Evolutionary conservation across 1,140 invertebrate species (phyloP).

Genomic region (Oedothorax gibbosus): DNA sequence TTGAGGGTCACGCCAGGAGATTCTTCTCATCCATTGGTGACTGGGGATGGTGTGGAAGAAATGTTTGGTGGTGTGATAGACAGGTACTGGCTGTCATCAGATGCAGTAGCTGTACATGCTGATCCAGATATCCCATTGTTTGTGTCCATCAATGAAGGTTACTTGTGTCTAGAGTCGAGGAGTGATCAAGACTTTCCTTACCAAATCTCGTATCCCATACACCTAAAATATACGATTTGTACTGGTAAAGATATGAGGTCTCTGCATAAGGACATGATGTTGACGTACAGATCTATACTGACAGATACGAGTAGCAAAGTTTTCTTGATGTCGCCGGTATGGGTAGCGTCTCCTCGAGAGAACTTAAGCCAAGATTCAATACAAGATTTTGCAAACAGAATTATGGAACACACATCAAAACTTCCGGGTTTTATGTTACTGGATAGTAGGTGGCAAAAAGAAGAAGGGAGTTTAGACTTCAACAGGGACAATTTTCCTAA

Average conservation of each 20-base stretch:
- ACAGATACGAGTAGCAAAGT: slow-evolving; percentile 8
- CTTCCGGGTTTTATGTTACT: slow-evolving; percentile 69
- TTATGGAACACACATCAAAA: slow-evolving; percentile 67
- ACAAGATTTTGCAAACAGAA: slow-evolving; percentile 65
- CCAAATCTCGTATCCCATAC: slow-evolving; percentile 78
- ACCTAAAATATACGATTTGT: slow-evolving; percentile 87
- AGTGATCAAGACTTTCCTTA: slow-evolving; percentile 76
- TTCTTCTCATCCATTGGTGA: slow-evolving; percentile 80
- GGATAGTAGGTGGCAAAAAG: slow-evolving; percentile 71
- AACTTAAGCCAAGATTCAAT: slow-evolving; percentile 57
- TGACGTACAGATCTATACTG: slow-evolving; percentile 37
- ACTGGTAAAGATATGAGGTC: slow-evolving; percentile 81
- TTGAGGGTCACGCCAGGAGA: slow-evolving; percentile 79
- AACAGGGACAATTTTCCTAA: slow-evolving; percentile 75
- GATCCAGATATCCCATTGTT: slow-evolving; percentile 82
- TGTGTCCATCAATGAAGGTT: slow-evolving; percentile 67
- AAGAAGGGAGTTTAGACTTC: slow-evolving; percentile 71
- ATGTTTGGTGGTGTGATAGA: slow-evolving; percentile 83
- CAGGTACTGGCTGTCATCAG: slow-evolving; percentile 85
- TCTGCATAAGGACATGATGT: slow-evolving; percentile 78
- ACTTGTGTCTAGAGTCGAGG: slow-evolving; percentile 79
- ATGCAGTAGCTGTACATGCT: slow-evolving; percentile 82
- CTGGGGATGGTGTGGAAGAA: slow-evolving; percentile 73
- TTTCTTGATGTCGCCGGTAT: slow-evolving; percentile 38
- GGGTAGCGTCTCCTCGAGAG: slow-evolving; percentile 23